phyloP scores from a whole-genome alignment of 2,797 vertebrate genomes.

The Serranus cabrilla region DNA sequence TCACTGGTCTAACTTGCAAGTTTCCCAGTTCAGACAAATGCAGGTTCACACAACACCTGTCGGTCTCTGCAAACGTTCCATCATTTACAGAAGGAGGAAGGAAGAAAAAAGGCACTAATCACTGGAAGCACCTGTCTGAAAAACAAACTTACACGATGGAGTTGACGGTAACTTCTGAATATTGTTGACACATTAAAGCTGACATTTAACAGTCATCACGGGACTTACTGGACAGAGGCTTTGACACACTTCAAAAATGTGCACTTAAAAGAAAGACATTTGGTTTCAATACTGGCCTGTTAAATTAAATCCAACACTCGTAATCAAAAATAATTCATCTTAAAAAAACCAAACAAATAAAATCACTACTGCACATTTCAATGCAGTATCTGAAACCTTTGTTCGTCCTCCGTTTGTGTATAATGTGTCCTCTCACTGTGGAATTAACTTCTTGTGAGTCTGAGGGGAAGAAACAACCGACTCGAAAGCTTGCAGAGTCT shows the following conservation, averaged over 20 bases:
- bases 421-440: slow-evolving; percentile 2
- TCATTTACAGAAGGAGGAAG: slow-evolving; percentile 18
- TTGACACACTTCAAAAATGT: slow-evolving; percentile 28
- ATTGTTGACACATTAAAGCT: slow-evolving; percentile 10
- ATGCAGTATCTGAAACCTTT: slow-evolving; percentile 1
- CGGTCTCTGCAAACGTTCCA: slow-evolving; percentile 8
- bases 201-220: slow-evolving; percentile 18
- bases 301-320: slow-evolving; percentile 28
- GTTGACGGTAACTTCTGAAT: not conserved
- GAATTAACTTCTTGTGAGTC: slow-evolving; percentile 14
- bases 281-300: slow-evolving; percentile 56
- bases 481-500: not conserved
- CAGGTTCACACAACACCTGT: not conserved
- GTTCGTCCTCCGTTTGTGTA: slow-evolving; percentile 6
- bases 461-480: slow-evolving; percentile 35
- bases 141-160: slow-evolving; percentile 7
- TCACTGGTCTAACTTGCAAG: slow-evolving; percentile 32
- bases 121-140: slow-evolving; percentile 8
- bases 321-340: slow-evolving; percentile 17
- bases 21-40: slow-evolving; percentile 7
- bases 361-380: slow-evolving; percentile 30
- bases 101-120: slow-evolving; percentile 41
- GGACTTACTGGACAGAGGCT: not conserved
- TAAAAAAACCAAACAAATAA: slow-evolving; percentile 21
- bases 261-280: slow-evolving; percentile 28